A percentile compares a stretch with the other conserved stretches of the same genome.
phyloP scores from a whole-genome alignment of 2,888 invertebrate genomes.

The Masnerella sp. region DNA sequence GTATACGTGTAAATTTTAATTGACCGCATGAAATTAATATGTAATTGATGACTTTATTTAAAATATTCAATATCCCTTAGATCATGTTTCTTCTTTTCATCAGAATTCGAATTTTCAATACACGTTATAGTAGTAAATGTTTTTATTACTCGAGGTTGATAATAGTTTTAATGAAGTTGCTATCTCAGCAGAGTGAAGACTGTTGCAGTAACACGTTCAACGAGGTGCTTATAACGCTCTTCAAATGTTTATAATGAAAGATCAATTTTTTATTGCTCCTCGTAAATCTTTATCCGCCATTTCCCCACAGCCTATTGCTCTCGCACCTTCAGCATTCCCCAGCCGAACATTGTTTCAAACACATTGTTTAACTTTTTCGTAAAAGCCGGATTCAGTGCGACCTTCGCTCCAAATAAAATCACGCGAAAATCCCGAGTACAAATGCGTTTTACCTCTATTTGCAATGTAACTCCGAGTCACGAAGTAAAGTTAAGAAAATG shows the following conservation, averaged over 20 bases:
- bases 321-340: conserved; percentile 18
- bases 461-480: not conserved
- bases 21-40: not conserved
- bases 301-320: not conserved
- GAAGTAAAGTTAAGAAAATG: conserved; percentile 1
- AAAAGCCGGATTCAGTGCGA: conserved; percentile 13
- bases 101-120: conserved; percentile 15
- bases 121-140: conserved; percentile 21
- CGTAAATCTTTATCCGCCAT: conserved; percentile 30
- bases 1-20: not conserved
- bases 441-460: conserved; percentile 2
- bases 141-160: conserved; percentile 26
- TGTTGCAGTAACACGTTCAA: conserved; percentile 31
- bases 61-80: not conserved
- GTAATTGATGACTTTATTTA: not conserved
- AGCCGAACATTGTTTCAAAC: too few relatives aligned
- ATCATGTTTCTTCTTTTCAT: conserved; percentile 4
- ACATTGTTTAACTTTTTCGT: conserved; percentile 19
- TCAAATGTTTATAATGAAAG: conserved; percentile 41
- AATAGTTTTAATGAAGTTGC: conserved; percentile 47
- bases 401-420: conserved; percentile 6
- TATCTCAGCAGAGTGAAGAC: conserved; percentile 28
- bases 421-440: not conserved
- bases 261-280: conserved; percentile 46
- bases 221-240: conserved; percentile 40